Evolutionary conservation across 1,140 invertebrate species (phyloP), one percentile per base, ranked within the genome.

Genomic region (Xylocopa sonorina): DNA sequence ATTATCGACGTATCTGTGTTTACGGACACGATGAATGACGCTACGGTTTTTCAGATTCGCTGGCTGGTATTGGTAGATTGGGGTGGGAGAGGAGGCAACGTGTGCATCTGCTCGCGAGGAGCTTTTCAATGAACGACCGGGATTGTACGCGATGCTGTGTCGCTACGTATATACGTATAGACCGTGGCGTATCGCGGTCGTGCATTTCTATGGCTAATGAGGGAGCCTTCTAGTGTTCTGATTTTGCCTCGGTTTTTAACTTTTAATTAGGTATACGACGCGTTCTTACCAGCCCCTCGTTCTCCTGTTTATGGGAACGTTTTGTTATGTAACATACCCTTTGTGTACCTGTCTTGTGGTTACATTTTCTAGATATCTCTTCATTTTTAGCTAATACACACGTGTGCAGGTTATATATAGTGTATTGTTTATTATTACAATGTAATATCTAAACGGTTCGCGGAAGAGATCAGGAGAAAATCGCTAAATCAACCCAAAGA

Each of bases 1-100:
- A 80, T 87, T 88, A 85, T 87, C 78, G 86, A 83, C 71, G 80
- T 68, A 77, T 84, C n/a, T 55, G 79, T 55, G 75, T 67, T 51
- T 79, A 81, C 76, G 75, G 21, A 43, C 68, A 73, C 66, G 62
- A 80, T 73, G 74, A 81, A 78, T 78, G 69, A 72, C 55, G 63
- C 74, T 12, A 27, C 50, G 50, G 21, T 66, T 74, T 80, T 79
- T 74, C 48, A 67, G 69, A 80, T 75, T 48, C 62, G 43, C 24
- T 32, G 46, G 50, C 48, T 51, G 46, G 68, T 55, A 73, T 64
- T 63, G 76, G 72, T 60, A 21, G 67, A 71, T 66, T 43, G 24
- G 43, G 32, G 64, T 24, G 46, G 27, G 62, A 10, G 14, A 14
- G 58, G n/a, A 2, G 41, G 6, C 12, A 16, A 4, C 27, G n/a